Base-by-base conservation (phyloP, 2,888 invertebrate species). In the Lithodes maja region DNA sequence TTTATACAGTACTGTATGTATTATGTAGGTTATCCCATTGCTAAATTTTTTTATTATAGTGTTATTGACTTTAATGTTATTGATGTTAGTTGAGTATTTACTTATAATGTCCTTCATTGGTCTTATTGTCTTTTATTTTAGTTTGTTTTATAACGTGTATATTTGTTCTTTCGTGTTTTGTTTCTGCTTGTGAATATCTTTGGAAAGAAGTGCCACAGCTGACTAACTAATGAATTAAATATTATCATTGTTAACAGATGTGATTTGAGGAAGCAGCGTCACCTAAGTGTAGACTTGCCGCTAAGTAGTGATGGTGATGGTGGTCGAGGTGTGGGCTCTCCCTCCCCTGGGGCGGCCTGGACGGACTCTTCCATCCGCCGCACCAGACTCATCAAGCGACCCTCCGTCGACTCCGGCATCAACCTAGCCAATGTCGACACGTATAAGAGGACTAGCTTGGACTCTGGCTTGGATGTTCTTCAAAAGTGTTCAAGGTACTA, bases 371-470 rank as follows among this genome's bases (percentile, higher is more conserved):
- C 89, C 54, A 71, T 77, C 68, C 82, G 90, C 17, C 86, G 91
- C 3, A 85, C 83, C 49, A 90, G 94, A 75, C 94, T 96, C 79
- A 95, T 96, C 55, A 97, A 97, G 93, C 94, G 96, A 84, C 96
- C 97, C 0, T 97, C 97, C 0, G 96, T 97, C 74, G 97, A 97
- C 93, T 97, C 96, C 93, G 97, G 97, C 12, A 97, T 97, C 92
- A 96, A 97, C 92, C 95, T 97, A 49, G 90, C 90, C 52, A 87
- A 85, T 86, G 91, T 87, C n/a, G 92, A 92, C 82, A 88, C 90
- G 49, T 91, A 86, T 87, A 92, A 90, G 78, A 86, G 91, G 61
- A 88, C 91, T 17, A 91, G 91, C 71, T 84, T 91, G 17, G 91
- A 91, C 79, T 91, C 91, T 79, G 91, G 91, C 54, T 89, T 91